Evolutionary conservation across 92 coral and sea anemone species (phyloP).

Genomic region (Phenganax marumi): DNA sequence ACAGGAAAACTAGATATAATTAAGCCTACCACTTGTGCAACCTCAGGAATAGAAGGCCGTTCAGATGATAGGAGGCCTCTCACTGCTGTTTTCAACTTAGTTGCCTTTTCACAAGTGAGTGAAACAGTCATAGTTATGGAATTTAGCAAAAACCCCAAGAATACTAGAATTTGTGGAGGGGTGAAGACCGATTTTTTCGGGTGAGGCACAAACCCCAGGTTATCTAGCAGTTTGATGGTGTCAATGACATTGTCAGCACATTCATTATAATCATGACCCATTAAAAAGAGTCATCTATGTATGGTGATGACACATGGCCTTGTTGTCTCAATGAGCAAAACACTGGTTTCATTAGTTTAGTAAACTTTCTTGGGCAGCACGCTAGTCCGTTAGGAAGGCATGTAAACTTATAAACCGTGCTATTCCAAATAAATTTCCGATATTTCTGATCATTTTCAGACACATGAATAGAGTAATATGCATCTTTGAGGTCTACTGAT

Average conservation of each 20-base stretch:
- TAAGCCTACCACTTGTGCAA: too few relatives aligned
- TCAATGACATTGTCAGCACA: constrained; percentile 43
- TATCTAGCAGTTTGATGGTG: constrained; percentile 34
- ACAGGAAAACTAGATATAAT: too few relatives aligned
- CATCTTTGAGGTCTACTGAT: too few relatives aligned
- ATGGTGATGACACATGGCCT: constrained; percentile 32
- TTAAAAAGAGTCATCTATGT: constrained; percentile 50
- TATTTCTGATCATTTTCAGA: constrained; percentile 42
- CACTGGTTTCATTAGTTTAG: constrained; percentile 55
- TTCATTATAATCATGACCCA: constrained; percentile 41
- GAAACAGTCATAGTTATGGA: not conserved
- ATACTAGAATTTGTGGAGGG: constrained; percentile 37
- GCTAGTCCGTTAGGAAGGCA: constrained; percentile 61
- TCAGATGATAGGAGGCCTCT: too few relatives aligned
- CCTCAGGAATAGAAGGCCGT: too few relatives aligned
- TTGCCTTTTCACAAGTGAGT: constrained; percentile 41
- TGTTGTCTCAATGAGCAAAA: constrained; percentile 33
- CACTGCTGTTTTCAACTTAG: too few relatives aligned
- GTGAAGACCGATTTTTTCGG: constrained; percentile 45
- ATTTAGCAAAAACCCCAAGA: constrained; percentile 25
- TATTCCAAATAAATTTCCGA: constrained; percentile 49
- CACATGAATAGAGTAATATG: constrained; percentile 37
- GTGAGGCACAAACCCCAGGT: constrained; percentile 43
- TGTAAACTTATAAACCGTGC: constrained; percentile 47
- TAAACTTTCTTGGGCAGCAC: constrained; percentile 44